These are phyloP conservation scores for Tortricodes alternella DNA, from an alignment of 2,888 invertebrate genomes.

Conservation along the genomic window DNA sequence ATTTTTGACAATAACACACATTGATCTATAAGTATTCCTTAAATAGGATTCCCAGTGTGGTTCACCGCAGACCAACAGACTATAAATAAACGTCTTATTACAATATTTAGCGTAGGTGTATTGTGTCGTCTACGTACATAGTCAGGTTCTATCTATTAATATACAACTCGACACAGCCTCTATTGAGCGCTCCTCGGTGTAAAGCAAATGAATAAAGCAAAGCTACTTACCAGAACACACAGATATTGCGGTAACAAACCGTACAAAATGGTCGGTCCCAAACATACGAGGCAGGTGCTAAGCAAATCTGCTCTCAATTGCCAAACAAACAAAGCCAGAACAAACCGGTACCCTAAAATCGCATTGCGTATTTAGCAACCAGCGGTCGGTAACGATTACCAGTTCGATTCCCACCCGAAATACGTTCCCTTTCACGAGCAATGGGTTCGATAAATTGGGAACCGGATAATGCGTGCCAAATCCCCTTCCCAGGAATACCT, in stretches of 20 bases:
- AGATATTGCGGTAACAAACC: conserved; percentile 4
- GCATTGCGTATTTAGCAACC: conserved; percentile 35
- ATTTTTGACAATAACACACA: too few species aligned
- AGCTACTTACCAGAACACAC: conserved; percentile 8
- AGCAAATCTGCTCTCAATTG: conserved; percentile 17
- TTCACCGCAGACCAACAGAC: conserved; percentile 4
- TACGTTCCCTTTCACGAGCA: conserved; percentile 30
- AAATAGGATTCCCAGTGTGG: too few species aligned
- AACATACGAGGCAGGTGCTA: conserved; percentile 10
- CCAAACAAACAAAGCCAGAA: conserved; percentile 23
- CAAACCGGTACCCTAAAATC: conserved; percentile 21
- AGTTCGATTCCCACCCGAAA: conserved; percentile 27
- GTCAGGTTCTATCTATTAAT: conserved; percentile 9
- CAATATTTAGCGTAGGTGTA: conserved; percentile 16
- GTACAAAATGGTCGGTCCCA: conserved; percentile 3
- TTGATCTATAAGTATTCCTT: too few species aligned
- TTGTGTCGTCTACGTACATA: conserved; percentile 6
- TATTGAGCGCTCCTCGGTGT: not conserved
- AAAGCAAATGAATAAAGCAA: conserved; percentile 22
- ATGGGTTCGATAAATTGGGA: conserved; percentile 31
- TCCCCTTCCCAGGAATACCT: conserved; percentile 33
- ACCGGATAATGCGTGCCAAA: conserved; percentile 33
- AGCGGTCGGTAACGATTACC: conserved; percentile 31
- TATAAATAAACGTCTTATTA: conserved; percentile 20
- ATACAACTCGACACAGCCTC: not conserved